Evolutionary conservation across 2,888 invertebrate genomes (phyloP), one percentile per base, ranked within the genome.

Genomic region (Chrysina gloriosa): DNA sequence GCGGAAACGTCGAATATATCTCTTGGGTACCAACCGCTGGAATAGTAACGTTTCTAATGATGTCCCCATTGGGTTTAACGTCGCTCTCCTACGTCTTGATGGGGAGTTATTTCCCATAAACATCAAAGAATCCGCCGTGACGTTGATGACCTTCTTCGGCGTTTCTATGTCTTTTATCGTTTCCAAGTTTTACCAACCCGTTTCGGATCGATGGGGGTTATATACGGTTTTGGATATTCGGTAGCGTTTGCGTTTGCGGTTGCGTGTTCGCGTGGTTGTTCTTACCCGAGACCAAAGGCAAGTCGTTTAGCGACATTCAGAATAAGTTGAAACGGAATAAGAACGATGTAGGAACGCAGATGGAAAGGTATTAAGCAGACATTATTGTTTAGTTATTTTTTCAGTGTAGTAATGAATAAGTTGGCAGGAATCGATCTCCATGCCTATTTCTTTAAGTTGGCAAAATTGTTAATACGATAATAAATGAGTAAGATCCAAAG

Each of bases 261-360:
- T 80, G 88, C 2, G 74, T 85, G n/a, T 89, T 89, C 73, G 86
- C 88, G 45, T 83, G 84, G 69, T 84, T 86, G 58, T 81, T 83
- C 67, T 87, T 89, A 1, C 89, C 89, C 1, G 89, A 90, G 77
- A 89, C 89, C 0, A 89, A 86, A 75, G 88, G 87, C 0, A 89
- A 88, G 74, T 87, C 88, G 0, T 80, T 90, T 69, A 84, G 87
- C 70, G 87, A 89, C 67, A 88, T 90, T 21, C 87, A 88, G 71
- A 85, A 86, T 70, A 84, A 86, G 64, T 79, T 89, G 34, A 84
- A 86, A 66, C 81, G 82, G 16, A 48, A 47, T 52, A 54, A 6
- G 29, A 48, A 31, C 7, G 14, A 34, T 31, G 47, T 48, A 42
- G 56, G 6, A 56, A 19, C 31, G 9, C 31, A 14, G 9, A 29